phyloP scores from a whole-genome alignment of 2,888 invertebrate genomes.

The Chalcis sispes region DNA sequence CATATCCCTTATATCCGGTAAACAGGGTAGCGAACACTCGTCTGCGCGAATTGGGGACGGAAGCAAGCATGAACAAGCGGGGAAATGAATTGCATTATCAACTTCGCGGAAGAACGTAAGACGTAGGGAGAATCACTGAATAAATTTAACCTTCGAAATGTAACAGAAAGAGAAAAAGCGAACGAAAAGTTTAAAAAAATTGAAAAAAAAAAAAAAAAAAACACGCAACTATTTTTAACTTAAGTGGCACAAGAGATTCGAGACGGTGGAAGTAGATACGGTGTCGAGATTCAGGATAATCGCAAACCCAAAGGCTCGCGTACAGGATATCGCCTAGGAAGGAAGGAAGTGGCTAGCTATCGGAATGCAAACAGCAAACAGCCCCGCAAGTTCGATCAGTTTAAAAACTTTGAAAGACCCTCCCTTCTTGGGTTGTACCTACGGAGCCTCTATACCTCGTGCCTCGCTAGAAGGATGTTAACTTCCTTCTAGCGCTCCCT shows the following conservation, averaged over 20 bases:
- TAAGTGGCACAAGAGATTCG: background rate
- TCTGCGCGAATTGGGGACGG: slow-evolving; percentile 22
- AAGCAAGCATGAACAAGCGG: slow-evolving; percentile 19
- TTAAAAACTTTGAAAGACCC: slow-evolving; percentile 41
- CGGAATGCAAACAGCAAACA: slow-evolving; percentile 66
- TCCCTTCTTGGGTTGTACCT: too few species aligned
- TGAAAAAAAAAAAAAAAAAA: slow-evolving; percentile 19
- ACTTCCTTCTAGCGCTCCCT: background rate
- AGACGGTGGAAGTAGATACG: background rate
- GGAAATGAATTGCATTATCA: slow-evolving; percentile 27
- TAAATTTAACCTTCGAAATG: too few species aligned
- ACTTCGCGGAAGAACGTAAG: background rate
- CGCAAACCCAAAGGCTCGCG: background rate
- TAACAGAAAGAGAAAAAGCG: too few species aligned
- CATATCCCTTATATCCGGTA: slow-evolving; percentile 46
- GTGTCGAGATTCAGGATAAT: slow-evolving; percentile 49
- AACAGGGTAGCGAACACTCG: slow-evolving; percentile 33
- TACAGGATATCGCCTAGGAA: slow-evolving; percentile 33
- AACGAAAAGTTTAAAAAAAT: background rate
- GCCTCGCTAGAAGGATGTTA: background rate
- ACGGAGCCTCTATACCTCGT: background rate
- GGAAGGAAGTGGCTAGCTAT: slow-evolving; percentile 62
- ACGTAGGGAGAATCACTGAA: background rate
- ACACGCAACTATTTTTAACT: slow-evolving; percentile 12
- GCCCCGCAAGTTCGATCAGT: slow-evolving; percentile 49